phyloP scores from a whole-genome alignment of 2,888 invertebrate genomes.

The Cerastoderma edule region DNA sequence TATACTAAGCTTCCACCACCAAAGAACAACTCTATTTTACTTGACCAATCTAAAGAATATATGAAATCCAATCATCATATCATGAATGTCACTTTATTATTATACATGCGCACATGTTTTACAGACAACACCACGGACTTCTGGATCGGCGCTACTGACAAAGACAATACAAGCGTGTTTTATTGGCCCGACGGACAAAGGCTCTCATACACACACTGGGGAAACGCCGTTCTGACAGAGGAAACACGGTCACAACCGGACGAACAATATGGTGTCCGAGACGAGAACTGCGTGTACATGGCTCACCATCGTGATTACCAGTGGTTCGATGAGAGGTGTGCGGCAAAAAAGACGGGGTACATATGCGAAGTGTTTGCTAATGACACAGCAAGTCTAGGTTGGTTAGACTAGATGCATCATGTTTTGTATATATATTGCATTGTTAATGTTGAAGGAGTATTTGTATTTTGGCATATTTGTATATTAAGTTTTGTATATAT shows the following conservation, averaged over 20 bases:
- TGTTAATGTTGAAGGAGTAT: too few species aligned
- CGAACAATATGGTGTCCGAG: slow-evolving; percentile 4
- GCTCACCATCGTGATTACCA: background rate
- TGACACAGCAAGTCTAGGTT: slow-evolving; percentile 4
- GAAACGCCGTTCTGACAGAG: slow-evolving; percentile 12
- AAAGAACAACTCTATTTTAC: too few species aligned
- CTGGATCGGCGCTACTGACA: slow-evolving; percentile 26
- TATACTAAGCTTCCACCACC: too few species aligned
- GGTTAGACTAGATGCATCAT: too few species aligned
- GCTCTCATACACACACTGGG: slow-evolving; percentile 34
- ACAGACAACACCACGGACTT: slow-evolving; percentile 13
- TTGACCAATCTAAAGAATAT: too few species aligned
- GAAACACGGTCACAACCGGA: slow-evolving; percentile 1
- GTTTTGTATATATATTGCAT: too few species aligned
- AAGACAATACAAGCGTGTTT: slow-evolving; percentile 18
- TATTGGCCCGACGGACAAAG: slow-evolving; percentile 32
- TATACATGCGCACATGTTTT: too few species aligned
- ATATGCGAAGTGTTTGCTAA: slow-evolving; percentile 14
- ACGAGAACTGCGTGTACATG: slow-evolving; percentile 18
- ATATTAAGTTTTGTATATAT: too few species aligned
- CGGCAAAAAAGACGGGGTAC: background rate
- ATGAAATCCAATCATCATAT: too few species aligned
- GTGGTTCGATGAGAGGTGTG: slow-evolving; percentile 16
- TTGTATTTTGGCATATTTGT: too few species aligned
- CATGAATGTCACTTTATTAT: too few species aligned